Evolutionary conservation across 2,888 invertebrate genomes (phyloP), one percentile per base, ranked within the genome.

Genomic region (Leucoma salicis): DNA sequence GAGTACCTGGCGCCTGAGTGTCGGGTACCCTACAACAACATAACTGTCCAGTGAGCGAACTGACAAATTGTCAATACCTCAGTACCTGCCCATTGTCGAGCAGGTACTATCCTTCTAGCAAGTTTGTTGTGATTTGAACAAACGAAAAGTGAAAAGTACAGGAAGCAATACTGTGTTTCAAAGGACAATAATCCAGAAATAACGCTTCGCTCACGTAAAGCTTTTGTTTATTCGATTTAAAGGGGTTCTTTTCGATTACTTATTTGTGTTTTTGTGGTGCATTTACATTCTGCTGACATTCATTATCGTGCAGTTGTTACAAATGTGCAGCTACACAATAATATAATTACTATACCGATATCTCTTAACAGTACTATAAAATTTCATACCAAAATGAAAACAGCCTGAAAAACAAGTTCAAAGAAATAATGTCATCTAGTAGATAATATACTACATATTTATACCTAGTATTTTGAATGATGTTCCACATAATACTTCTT

Each of bases 1-100:
- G 63, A 72, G 56, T 44, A 63, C 65, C 63, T 78, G 88, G 88
- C 88, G 88, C 87, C 87, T 80, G 67, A 60, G 48, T 41, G 82
- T 75, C 85, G 83, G 27, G 35, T 38, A 49, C 42, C 50, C 52
- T 66, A 77, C 67, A 68, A 77, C 69, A 73, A 74, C 66, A 73
- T 83, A 85, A 85, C 85, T 80, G 84, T 78, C 49, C 60, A 46
- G 56, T 63, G 61, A 72, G 65, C 58, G 63, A 70, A 53, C 68
- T 60, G 64, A 64, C 67, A 61, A 65, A 69, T 67, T 67, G 65
- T 63, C 63, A 66, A 62, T 56, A 46, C 57, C 58, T 60, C 60
- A 57, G 71, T 81, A 80, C 81, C 82, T 78, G 83, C 55, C 53
- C 53, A 74, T 74, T 79, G 74, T 78, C 47, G 53, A 34, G 52